Percentiles rank a stretch among this genome's conserved stretches.
phyloP scores from a whole-genome alignment of 2,888 invertebrate species.

The Colostygia pectinataria region DNA sequence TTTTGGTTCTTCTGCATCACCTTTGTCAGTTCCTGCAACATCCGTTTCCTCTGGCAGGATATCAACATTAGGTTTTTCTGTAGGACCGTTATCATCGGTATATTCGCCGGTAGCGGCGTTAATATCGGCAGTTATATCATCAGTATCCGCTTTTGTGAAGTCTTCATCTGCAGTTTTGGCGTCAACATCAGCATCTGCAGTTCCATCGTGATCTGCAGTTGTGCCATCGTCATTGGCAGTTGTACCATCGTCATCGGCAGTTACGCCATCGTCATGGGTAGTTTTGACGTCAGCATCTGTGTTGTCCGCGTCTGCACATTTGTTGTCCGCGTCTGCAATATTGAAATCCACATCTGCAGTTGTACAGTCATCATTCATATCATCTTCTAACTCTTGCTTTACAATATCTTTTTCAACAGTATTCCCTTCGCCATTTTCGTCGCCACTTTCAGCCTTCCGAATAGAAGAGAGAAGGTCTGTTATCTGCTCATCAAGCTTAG shows the following conservation, averaged over 20 bases:
- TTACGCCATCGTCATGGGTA: neutral
- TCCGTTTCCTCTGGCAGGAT: no score
- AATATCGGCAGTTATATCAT: neutral
- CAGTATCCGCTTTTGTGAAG: neutral
- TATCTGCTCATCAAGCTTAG: constrained; percentile 57
- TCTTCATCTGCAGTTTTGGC: no score
- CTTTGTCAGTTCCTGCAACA: neutral
- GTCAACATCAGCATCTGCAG: neutral
- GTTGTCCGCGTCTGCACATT: neutral
- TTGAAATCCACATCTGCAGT: neutral
- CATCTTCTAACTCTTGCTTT: no score
- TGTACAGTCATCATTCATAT: constrained; percentile 2
- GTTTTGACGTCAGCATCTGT: constrained; percentile 8
- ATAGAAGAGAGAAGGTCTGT: constrained; percentile 55
- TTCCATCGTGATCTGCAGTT: no score
- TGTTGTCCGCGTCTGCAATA: neutral
- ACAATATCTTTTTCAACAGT: no score
- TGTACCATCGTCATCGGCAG: neutral
- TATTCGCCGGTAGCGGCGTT: no score
- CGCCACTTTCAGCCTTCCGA: constrained; percentile 31
- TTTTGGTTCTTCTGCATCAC: neutral
- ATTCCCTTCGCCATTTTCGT: constrained; percentile 11
- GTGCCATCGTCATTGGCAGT: neutral
- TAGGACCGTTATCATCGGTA: no score
- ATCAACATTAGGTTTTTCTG: no score